These are phyloP conservation scores for Hydrochoerus hydrochaeris DNA, from an alignment of 2,113 vertebrate genomes.

Conservation along the genomic window DNA sequence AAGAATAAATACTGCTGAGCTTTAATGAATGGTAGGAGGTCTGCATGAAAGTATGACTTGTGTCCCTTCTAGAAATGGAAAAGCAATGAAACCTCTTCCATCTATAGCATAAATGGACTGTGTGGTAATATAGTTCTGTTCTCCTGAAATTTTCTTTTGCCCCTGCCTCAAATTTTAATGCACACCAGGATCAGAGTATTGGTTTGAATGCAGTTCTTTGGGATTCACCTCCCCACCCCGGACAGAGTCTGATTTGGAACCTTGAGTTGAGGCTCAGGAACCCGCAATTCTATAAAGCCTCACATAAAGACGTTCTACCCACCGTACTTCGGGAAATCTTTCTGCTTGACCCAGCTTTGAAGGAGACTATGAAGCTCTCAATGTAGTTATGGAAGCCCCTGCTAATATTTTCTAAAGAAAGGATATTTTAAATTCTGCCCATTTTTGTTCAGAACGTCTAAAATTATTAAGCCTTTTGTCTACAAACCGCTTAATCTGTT, in stretches of 20 bases:
- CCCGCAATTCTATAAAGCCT: not conserved
- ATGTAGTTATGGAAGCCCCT: not conserved
- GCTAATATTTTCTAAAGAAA: not conserved
- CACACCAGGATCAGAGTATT: not conserved
- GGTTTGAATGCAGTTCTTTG: not conserved
- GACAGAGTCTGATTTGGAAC: not conserved
- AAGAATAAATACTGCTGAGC: not conserved
- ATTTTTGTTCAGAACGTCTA: not conserved
- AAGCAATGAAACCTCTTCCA: not conserved
- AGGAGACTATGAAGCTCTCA: not conserved
- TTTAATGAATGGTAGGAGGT: not conserved
- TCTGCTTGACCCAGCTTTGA: not conserved
- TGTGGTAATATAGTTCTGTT: not conserved
- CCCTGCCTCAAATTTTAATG: not conserved
- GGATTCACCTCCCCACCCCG: not conserved
- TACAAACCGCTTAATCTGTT: not conserved
- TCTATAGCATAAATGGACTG: not conserved
- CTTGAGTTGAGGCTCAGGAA: not conserved
- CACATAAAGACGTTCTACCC: not conserved
- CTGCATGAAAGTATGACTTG: not conserved
- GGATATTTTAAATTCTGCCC: not conserved
- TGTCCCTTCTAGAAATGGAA: not conserved
- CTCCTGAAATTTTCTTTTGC: not conserved
- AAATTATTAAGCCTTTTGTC: not conserved
- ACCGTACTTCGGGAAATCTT: not conserved